Evolutionary conservation across 2,888 invertebrate species (phyloP).

Genomic region (Cryptophagus acutangulus): DNA sequence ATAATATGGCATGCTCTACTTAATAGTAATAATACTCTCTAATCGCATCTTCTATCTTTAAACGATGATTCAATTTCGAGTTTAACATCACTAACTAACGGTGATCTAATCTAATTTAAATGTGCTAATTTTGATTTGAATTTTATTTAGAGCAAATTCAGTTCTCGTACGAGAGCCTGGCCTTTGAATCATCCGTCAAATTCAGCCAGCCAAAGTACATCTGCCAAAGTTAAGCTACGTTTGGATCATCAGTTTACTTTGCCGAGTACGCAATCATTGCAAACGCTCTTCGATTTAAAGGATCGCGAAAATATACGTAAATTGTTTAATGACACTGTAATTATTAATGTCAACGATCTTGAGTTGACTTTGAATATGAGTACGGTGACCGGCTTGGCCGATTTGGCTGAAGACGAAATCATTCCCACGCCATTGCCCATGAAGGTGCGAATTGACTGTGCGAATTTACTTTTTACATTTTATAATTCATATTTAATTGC

Average conservation of each 20-base stretch:
- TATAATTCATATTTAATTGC: conserved; percentile 29
- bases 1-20: no score
- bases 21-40: no score
- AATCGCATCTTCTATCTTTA: no score
- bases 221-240: conserved; percentile 57
- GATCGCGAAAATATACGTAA: conserved; percentile 47
- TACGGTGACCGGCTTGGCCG: conserved; percentile 73
- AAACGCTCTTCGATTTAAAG: conserved; percentile 44
- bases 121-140: background rate
- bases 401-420: conserved; percentile 84
- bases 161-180: conserved; percentile 77
- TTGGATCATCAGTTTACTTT: conserved; percentile 57
- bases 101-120: background rate
- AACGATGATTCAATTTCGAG: no score
- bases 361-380: conserved; percentile 71
- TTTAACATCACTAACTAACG: no score
- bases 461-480: background rate
- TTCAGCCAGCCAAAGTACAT: conserved; percentile 47
- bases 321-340: conserved; percentile 54
- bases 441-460: conserved; percentile 53
- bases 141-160: conserved; percentile 66
- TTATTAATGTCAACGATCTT: conserved; percentile 62
- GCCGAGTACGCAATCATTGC: conserved; percentile 38
- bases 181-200: conserved; percentile 58
- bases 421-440: conserved; percentile 75